These are phyloP conservation scores for Notodonta dromedarius DNA, from an alignment of 2,888 invertebrate species.

Conservation along the genomic window DNA sequence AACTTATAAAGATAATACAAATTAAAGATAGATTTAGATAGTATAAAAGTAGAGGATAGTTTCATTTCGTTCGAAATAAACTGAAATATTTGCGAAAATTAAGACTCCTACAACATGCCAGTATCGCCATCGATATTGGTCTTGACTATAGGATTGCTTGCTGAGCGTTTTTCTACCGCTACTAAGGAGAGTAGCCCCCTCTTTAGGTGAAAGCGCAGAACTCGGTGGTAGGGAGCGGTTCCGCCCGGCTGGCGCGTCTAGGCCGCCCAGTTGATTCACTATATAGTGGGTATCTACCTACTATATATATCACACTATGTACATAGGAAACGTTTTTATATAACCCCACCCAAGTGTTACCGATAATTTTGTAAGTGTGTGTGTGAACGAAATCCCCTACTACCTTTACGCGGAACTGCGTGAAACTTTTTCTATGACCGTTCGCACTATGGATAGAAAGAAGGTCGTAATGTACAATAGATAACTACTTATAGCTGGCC, in stretches of 20 bases:
- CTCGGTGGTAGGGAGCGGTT: conserved; percentile 29
- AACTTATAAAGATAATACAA: no score
- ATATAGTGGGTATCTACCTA: background rate
- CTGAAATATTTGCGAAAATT: background rate
- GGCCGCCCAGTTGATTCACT: conserved; percentile 29
- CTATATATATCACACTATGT: background rate
- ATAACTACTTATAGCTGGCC: no score
- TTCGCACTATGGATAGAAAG: no score
- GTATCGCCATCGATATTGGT: background rate
- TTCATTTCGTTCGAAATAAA: no score
- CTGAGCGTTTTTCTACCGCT: background rate
- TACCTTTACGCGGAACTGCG: no score
- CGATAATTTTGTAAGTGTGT: background rate
- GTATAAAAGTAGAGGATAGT: no score
- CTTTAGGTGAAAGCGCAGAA: conserved; percentile 22
- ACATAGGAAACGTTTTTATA: conserved; percentile 25
- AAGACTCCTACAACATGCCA: background rate
- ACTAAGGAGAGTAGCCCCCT: conserved; percentile 15
- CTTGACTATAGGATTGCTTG: background rate
- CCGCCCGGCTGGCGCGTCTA: conserved; percentile 23
- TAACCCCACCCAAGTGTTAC: conserved; percentile 25
- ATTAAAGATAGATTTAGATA: no score
- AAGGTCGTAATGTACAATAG: no score
- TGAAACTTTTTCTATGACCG: no score
- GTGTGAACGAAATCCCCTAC: background rate